Percentiles rank a stretch among this genome's conserved stretches.
Conservation (phyloP, 2,113 vertebrate species). For the Charina bottae region DNA sequence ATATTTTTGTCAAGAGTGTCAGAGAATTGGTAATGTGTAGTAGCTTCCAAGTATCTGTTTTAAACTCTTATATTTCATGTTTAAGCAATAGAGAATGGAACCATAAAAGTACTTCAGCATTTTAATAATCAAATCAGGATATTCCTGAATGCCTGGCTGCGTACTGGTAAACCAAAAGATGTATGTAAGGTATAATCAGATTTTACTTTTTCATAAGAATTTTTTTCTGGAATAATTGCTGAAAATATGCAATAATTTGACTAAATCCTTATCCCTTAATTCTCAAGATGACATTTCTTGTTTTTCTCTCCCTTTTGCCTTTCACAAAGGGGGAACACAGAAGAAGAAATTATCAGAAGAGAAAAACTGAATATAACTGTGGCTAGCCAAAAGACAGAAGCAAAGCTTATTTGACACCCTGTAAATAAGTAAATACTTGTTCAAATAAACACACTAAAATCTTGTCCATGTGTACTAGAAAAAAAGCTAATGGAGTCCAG, state of each 20-base stretch:
- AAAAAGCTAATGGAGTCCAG: not conserved
- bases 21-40: not conserved
- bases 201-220: not conserved
- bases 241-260: not conserved
- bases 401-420: not conserved
- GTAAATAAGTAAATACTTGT: not conserved
- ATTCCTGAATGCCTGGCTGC: no score
- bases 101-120: not conserved
- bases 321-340: not conserved
- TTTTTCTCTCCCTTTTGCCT: not conserved
- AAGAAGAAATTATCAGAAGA: not conserved
- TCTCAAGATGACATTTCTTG: not conserved
- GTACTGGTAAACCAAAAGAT: no score
- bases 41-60: not conserved
- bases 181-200: not conserved
- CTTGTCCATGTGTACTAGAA: not conserved
- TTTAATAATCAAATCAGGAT: not conserved
- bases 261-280: not conserved
- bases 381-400: not conserved
- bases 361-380: not conserved
- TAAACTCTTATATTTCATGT: not conserved
- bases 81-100: not conserved
- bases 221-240: not conserved
- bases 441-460: not conserved
- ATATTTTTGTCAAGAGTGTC: not conserved